Conservation (phyloP, 2,888 invertebrate species). For the Allacma fusca region DNA sequence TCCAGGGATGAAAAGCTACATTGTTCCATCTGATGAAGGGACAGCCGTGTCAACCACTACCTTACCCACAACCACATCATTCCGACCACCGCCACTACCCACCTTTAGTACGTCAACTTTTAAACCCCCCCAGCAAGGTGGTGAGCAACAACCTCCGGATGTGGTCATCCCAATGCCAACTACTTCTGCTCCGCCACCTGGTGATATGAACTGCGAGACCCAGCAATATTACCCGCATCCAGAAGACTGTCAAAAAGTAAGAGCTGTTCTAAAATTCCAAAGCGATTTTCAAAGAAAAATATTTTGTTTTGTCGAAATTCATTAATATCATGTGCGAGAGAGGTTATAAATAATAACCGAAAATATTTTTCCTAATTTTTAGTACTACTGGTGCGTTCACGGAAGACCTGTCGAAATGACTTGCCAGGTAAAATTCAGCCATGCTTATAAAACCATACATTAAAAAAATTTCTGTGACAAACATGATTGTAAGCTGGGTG, state of each 20-base stretch:
- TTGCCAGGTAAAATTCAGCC: slow-evolving; percentile 68
- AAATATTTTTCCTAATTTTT: slow-evolving; percentile 62
- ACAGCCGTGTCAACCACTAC: slow-evolving; percentile 48
- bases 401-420: slow-evolving; percentile 77
- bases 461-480: too few relatives aligned
- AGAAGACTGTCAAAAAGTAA: slow-evolving; percentile 60
- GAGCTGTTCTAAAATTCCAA: too few relatives aligned
- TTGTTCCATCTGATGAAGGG: slow-evolving; percentile 65
- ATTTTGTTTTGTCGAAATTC: too few relatives aligned
- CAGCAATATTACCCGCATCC: slow-evolving; percentile 60
- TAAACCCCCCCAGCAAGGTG: slow-evolving; percentile 5
- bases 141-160: slow-evolving; percentile 32
- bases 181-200: neutral
- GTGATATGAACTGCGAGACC: slow-evolving; percentile 51
- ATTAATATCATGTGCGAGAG: too few relatives aligned
- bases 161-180: slow-evolving; percentile 28
- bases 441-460: neutral
- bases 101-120: slow-evolving; percentile 3
- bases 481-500: too few relatives aligned
- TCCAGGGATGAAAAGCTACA: slow-evolving; percentile 70
- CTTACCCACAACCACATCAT: slow-evolving; percentile 60
- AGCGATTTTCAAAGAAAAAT: neutral
- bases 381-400: slow-evolving; percentile 88
- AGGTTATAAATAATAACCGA: neutral
- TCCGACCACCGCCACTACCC: slow-evolving; percentile 59